Evolutionary conservation across 2,113 vertebrate genomes (phyloP).

Genomic region (Circaetus cinerascens): DNA sequence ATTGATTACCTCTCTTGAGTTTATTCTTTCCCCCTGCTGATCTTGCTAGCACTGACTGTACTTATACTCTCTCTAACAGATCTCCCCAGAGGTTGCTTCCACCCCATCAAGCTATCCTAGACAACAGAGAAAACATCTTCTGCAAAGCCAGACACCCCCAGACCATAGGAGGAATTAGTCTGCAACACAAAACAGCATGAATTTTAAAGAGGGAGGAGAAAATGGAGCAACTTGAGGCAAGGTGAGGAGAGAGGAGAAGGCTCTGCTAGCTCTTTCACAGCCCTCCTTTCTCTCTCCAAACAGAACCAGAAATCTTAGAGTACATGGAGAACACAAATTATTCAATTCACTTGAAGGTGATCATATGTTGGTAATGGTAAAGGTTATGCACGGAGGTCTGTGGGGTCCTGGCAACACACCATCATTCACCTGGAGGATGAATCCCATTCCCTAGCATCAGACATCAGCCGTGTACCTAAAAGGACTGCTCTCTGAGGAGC

Average conservation of each 20-base stretch:
- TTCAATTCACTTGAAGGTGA: not conserved
- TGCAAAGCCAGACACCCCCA: not conserved
- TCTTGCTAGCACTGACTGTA: not conserved
- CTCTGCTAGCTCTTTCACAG: not conserved
- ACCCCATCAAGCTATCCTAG: not conserved
- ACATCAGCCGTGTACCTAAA: not conserved
- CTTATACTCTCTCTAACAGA: not conserved
- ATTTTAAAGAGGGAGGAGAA: not conserved
- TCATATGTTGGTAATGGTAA: not conserved
- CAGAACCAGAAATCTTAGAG: not conserved
- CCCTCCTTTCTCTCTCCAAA: not conserved
- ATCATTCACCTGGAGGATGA: not conserved
- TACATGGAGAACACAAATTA: not conserved
- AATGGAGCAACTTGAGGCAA: not conserved
- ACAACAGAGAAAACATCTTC: not conserved
- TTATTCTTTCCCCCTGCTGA: not conserved
- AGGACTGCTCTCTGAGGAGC: fast-evolving
- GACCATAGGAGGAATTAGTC: not conserved
- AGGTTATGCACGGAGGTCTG: not conserved
- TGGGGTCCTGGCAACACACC: not conserved
- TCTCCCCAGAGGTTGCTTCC: not conserved
- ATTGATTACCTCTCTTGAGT: not conserved
- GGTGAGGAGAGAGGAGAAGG: not conserved
- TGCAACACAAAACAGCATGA: not conserved
- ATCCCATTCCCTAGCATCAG: not conserved